A percentile compares a stretch with the other conserved stretches of the same genome.
Evolutionary conservation across 2,113 vertebrate species (phyloP).

Genomic region (Crotalus tigris): DNA sequence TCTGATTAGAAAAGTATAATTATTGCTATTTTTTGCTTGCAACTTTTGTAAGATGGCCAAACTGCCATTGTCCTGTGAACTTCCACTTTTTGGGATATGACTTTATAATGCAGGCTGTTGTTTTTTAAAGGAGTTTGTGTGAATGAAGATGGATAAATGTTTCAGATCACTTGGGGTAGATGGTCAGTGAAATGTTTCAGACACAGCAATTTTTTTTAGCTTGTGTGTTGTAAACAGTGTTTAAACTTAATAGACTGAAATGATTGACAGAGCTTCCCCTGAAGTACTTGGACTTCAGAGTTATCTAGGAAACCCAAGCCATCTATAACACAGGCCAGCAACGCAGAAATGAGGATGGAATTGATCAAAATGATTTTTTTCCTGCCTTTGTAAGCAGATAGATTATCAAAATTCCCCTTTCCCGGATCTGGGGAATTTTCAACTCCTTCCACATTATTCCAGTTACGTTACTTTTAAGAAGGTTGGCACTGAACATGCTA

Average conservation of each 20-base stretch:
- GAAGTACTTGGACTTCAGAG: not conserved
- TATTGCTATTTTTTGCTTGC: not conserved
- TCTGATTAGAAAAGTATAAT: not conserved
- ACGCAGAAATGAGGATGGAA: not conserved
- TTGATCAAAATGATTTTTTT: not conserved
- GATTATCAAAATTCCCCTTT: not conserved
- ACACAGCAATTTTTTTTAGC: not conserved
- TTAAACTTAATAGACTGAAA: not conserved
- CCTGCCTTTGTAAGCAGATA: not conserved
- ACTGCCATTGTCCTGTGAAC: too few species aligned
- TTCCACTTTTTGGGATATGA: not conserved
- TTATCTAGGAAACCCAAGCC: not conserved
- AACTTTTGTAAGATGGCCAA: not conserved
- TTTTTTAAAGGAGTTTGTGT: not conserved
- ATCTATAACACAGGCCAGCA: not conserved
- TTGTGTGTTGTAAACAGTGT: not conserved
- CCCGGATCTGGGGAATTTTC: not conserved
- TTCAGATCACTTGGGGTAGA: not conserved
- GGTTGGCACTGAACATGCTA: not conserved
- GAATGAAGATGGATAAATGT: not conserved
- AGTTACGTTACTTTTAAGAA: not conserved
- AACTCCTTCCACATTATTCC: not conserved
- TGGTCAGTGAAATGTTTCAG: conserved; percentile 18
- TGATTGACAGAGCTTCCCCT: not conserved
- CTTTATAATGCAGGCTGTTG: not conserved